Evolutionary conservation across 2,113 vertebrate species (phyloP).

Genomic region (Numida meleagris): DNA sequence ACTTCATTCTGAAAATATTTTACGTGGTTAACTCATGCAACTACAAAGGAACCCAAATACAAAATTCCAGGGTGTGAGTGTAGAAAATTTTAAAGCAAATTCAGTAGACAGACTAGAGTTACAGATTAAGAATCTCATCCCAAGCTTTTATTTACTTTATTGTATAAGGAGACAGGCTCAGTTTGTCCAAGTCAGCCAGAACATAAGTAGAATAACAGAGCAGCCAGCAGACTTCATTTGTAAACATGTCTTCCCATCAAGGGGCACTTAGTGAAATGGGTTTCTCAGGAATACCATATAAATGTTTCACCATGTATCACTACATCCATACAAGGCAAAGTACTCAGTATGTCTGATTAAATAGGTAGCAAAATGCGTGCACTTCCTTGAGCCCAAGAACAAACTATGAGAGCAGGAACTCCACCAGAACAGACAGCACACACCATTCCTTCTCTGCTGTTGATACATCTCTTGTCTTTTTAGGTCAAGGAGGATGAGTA

Average conservation of each 20-base stretch:
- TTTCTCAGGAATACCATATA: neutral
- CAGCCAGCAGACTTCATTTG: neutral
- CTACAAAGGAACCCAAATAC: neutral
- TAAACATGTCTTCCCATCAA: slow-evolving; percentile 30
- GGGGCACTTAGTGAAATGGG: neutral
- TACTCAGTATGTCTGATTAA: neutral
- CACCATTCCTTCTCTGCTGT: neutral
- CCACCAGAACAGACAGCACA: neutral
- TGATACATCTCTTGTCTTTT: neutral
- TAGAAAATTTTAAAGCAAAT: neutral
- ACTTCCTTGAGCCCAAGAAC: neutral
- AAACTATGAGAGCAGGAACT: neutral
- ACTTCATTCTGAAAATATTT: neutral
- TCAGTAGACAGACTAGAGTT: neutral
- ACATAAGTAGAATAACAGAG: neutral
- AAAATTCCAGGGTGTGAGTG: neutral
- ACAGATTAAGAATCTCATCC: neutral
- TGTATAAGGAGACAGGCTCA: neutral
- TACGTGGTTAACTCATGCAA: neutral
- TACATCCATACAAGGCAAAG: slow-evolving; percentile 6
- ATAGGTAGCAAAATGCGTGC: neutral
- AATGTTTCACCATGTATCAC: neutral
- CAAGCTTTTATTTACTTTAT: slow-evolving; percentile 3
- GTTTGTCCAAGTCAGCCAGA: neutral
- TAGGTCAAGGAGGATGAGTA: neutral